These are phyloP conservation scores for Caerostris extrusa DNA, from an alignment of 1,140 invertebrate genomes.

Conservation along the genomic window DNA sequence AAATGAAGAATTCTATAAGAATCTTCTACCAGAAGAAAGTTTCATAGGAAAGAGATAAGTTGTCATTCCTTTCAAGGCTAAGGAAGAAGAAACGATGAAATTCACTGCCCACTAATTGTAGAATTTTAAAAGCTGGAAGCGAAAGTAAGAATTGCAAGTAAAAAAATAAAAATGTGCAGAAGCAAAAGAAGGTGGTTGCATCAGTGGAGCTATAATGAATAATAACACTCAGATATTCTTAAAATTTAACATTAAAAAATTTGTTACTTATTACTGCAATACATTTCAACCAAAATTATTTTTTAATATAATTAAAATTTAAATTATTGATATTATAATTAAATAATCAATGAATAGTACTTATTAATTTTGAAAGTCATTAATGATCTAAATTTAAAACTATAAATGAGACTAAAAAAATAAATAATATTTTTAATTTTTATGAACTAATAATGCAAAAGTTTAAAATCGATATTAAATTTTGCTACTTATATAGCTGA, in stretches of 20 bases:
- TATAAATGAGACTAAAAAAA: too few species aligned
- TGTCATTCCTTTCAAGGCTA: constrained; percentile 14
- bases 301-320: too few species aligned
- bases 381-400: too few species aligned
- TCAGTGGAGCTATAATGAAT: neutral
- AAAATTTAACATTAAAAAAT: neutral
- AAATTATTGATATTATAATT: too few species aligned
- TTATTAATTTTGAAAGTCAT: too few species aligned
- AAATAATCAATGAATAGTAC: too few species aligned
- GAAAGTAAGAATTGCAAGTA: neutral
- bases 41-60: neutral
- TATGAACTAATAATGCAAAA: too few species aligned
- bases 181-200: neutral
- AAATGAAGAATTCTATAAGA: neutral
- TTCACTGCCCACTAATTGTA: neutral
- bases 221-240: constrained; percentile 14
- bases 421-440: too few species aligned
- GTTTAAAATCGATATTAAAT: too few species aligned
- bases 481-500: too few species aligned
- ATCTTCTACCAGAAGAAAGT: neutral
- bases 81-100: neutral
- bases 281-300: too few species aligned
- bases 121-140: neutral
- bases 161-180: neutral
- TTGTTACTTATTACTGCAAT: too few species aligned